phyloP scores from a whole-genome alignment of 2,888 invertebrate genomes.

The Hemaris fuciformis region DNA sequence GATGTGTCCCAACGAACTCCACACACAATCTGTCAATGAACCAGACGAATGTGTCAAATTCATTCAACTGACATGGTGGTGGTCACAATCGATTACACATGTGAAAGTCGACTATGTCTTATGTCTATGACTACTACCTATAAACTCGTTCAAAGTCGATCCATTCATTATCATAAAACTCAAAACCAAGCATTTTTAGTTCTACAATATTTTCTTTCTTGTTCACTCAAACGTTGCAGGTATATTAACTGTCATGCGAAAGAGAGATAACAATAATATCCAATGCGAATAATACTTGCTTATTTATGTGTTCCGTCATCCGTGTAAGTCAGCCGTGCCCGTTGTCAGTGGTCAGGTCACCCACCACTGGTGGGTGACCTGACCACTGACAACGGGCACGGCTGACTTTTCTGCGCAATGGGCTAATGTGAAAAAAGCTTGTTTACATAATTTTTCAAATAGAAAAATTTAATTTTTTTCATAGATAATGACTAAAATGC shows the following conservation, averaged over 20 bases:
- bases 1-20: conserved; percentile 33
- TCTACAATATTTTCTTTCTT: no score
- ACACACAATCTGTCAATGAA: conserved; percentile 28
- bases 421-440: not conserved
- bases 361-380: no score
- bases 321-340: no score
- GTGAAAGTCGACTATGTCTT: not conserved
- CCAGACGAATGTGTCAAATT: conserved; percentile 15
- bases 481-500: not conserved
- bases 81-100: not conserved
- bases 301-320: no score
- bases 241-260: no score
- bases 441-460: not conserved
- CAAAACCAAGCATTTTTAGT: no score
- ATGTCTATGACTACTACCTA: not conserved
- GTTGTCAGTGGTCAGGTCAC: no score
- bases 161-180: not conserved
- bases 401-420: no score
- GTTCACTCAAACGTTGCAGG: no score
- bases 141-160: not conserved
- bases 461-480: not conserved
- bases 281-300: no score
- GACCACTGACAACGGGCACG: no score
- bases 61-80: conserved; percentile 1
- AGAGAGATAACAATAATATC: no score